A percentile compares a stretch with the other conserved stretches of the same genome.
phyloP scores from a whole-genome alignment of 1,140 invertebrate species.

The Amyelois transitella region DNA sequence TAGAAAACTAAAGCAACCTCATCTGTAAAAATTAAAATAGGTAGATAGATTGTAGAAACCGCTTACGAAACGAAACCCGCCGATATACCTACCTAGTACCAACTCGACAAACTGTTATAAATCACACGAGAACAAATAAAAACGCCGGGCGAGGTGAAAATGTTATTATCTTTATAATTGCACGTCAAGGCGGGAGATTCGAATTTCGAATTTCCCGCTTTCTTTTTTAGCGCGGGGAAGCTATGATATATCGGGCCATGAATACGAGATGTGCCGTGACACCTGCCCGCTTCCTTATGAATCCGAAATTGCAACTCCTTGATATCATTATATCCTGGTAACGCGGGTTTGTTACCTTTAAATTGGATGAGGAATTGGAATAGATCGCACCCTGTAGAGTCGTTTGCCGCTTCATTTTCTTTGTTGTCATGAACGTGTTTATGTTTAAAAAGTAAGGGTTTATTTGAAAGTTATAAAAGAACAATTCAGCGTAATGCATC shows the following conservation, averaged over 20 bases:
- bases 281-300: slow-evolving; percentile 52
- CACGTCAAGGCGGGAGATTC: slow-evolving; percentile 55
- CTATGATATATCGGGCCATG: slow-evolving; percentile 65
- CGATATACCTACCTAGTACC: slow-evolving; percentile 16
- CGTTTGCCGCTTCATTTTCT: neutral
- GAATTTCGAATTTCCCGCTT: slow-evolving; percentile 29
- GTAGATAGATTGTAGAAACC: no score
- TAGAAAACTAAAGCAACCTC: no score
- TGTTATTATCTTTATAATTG: slow-evolving; percentile 73
- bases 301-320: slow-evolving; percentile 43
- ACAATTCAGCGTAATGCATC: no score
- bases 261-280: slow-evolving; percentile 60
- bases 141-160: slow-evolving; percentile 55
- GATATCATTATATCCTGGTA: slow-evolving; percentile 29
- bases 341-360: slow-evolving; percentile 16
- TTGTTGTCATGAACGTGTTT: neutral
- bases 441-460: neutral
- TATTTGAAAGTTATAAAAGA: no score
- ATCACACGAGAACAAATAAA: slow-evolving; percentile 64
- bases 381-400: slow-evolving; percentile 4
- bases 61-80: neutral
- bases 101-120: slow-evolving; percentile 44
- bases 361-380: slow-evolving; percentile 21
- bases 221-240: slow-evolving; percentile 24
- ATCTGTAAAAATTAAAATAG: neutral